phyloP scores from a whole-genome alignment of 64 coral and sea anemone species.

The Montipora efflorescens region DNA sequence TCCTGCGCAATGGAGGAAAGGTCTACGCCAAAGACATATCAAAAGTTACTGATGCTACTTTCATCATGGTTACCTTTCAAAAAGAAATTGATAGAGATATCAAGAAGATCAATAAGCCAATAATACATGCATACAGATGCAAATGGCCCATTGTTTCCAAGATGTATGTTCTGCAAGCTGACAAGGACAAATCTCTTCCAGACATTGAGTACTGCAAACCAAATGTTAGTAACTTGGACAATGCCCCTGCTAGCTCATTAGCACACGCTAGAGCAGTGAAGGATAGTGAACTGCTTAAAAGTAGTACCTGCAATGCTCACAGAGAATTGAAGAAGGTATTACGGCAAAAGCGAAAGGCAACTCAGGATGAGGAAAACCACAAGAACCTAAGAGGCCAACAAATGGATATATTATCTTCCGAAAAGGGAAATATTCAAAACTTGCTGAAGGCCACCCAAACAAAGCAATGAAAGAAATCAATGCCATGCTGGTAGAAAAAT shows the following conservation, averaged over 20 bases:
- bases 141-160: conserved; percentile 59
- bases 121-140: conserved; percentile 36
- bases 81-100: conserved; percentile 45
- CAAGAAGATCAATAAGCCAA: conserved; percentile 55
- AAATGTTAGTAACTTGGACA: conserved; percentile 33
- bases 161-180: conserved; percentile 26
- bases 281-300: conserved; percentile 34
- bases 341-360: no score
- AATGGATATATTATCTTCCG: neutral
- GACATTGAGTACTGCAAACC: conserved; percentile 17
- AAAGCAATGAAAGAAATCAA: conserved; percentile 47
- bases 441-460: neutral
- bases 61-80: conserved; percentile 49
- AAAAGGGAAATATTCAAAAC: conserved; percentile 16
- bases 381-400: no score
- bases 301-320: conserved; percentile 13
- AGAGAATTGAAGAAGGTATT: conserved; percentile 10
- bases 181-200: conserved; percentile 31
- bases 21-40: conserved; percentile 35
- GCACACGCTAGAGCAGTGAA: conserved; percentile 5
- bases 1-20: conserved; percentile 39
- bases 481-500: conserved; percentile 9
- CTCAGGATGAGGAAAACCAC: no score
- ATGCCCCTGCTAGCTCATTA: conserved; percentile 30
- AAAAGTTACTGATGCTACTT: conserved; percentile 27